Evolutionary conservation across 2,113 vertebrate species (phyloP).

Genomic region (Callorhinus ursinus): DNA sequence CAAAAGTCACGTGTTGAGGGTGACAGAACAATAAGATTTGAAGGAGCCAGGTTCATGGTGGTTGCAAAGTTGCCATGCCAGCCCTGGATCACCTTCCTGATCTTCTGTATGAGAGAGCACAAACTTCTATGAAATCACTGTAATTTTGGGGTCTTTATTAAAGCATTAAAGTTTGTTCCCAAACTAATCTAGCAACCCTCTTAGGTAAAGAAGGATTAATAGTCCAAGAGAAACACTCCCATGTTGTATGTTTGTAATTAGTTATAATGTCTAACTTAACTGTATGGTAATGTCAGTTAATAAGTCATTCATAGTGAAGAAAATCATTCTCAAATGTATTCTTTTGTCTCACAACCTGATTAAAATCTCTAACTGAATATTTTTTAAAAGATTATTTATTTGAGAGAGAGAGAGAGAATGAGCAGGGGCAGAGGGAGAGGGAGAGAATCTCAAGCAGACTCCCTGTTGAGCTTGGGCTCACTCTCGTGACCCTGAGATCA

Average conservation of each 20-base stretch:
- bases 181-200: not conserved
- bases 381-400: not conserved
- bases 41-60: not conserved
- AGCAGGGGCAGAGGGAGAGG: not conserved
- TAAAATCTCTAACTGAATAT: not conserved
- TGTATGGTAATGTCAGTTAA: not conserved
- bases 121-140: not conserved
- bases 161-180: not conserved
- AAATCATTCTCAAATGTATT: not conserved
- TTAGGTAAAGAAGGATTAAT: not conserved
- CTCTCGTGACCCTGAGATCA: not conserved
- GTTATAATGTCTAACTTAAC: not conserved
- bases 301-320: not conserved
- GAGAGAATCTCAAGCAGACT: not conserved
- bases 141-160: not conserved
- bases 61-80: not conserved
- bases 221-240: not conserved
- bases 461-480: not conserved
- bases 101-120: not conserved
- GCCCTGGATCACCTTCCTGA: not conserved
- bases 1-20: not conserved
- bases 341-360: not conserved
- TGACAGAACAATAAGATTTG: not conserved
- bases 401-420: not conserved
- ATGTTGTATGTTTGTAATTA: not conserved